Evolutionary conservation across 2,888 invertebrate genomes (phyloP).

Genomic region (Calliopum simillimum): DNA sequence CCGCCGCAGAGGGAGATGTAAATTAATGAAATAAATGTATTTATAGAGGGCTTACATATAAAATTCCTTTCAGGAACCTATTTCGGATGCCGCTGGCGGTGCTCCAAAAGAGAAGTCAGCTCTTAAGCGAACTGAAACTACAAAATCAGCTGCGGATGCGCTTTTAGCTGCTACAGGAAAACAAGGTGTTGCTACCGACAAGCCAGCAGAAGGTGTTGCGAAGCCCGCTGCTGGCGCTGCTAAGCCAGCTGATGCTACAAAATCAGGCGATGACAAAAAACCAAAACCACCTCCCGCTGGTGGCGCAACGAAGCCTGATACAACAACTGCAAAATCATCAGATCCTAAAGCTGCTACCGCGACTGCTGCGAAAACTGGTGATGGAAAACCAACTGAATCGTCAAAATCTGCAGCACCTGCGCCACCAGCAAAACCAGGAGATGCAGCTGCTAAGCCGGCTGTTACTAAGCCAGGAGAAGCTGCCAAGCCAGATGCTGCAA

Average conservation of each 20-base stretch:
- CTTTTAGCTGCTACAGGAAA: conserved; percentile 43
- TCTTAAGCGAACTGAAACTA: background rate
- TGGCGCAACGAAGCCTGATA: background rate
- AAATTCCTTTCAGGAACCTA: conserved; percentile 10
- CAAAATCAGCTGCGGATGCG: conserved; percentile 7
- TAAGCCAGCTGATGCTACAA: conserved; percentile 44
- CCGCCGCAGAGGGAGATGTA: conserved; percentile 65
- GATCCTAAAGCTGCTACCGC: conserved; percentile 33
- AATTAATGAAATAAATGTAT: background rate
- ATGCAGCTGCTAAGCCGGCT: conserved; percentile 54
- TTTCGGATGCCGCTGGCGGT: conserved; percentile 1
- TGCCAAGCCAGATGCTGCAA: conserved; percentile 58
- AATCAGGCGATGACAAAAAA: conserved; percentile 28
- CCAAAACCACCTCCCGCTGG: conserved; percentile 12
- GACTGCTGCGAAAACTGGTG: conserved; percentile 47
- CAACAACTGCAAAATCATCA: conserved; percentile 38
- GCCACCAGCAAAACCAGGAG: conserved; percentile 56
- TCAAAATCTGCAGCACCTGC: conserved; percentile 55
- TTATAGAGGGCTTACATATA: background rate
- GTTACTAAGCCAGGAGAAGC: conserved; percentile 57
- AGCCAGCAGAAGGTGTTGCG: conserved; percentile 39
- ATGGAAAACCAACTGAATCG: conserved; percentile 46
- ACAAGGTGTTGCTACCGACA: conserved; percentile 50
- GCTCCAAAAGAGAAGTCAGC: background rate
- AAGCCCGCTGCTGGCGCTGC: conserved; percentile 43